phyloP scores from a whole-genome alignment of 2,113 vertebrate genomes.

The Sprattus sprattus region DNA sequence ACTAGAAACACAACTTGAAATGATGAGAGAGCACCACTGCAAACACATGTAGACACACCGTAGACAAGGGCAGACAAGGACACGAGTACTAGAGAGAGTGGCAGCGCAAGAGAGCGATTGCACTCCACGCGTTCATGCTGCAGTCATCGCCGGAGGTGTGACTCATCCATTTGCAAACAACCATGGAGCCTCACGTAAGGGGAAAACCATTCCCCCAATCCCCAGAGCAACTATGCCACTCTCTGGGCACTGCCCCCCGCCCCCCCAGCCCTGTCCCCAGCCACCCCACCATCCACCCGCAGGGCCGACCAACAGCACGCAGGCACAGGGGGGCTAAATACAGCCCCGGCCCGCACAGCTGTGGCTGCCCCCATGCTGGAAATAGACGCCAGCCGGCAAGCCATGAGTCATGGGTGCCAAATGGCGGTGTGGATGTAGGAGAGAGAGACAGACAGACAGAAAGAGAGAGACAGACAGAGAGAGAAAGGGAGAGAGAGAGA shows the following conservation, averaged over 20 bases:
- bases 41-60: background rate
- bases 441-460: conserved; percentile 44
- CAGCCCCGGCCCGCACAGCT: conserved; percentile 64
- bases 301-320: conserved; percentile 46
- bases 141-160: background rate
- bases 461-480: conserved; percentile 20
- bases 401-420: conserved; percentile 63
- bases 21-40: background rate
- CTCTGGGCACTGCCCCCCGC: background rate
- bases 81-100: background rate
- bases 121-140: background rate
- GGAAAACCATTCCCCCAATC: conserved; percentile 13
- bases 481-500: background rate
- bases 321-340: conserved; percentile 57
- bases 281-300: background rate
- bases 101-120: background rate
- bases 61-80: background rate
- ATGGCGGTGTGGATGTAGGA: conserved; percentile 31
- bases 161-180: conserved; percentile 25
- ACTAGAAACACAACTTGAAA: background rate
- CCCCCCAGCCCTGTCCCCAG: conserved; percentile 41
- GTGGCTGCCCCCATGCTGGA: conserved; percentile 67
- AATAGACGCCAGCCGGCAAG: conserved; percentile 63
- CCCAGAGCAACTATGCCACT: conserved; percentile 23
- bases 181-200: background rate